A percentile compares a stretch with the other conserved stretches of the same genome.
phyloP scores from a whole-genome alignment of 2,797 vertebrate species.

The Aldrovandia affinis region DNA sequence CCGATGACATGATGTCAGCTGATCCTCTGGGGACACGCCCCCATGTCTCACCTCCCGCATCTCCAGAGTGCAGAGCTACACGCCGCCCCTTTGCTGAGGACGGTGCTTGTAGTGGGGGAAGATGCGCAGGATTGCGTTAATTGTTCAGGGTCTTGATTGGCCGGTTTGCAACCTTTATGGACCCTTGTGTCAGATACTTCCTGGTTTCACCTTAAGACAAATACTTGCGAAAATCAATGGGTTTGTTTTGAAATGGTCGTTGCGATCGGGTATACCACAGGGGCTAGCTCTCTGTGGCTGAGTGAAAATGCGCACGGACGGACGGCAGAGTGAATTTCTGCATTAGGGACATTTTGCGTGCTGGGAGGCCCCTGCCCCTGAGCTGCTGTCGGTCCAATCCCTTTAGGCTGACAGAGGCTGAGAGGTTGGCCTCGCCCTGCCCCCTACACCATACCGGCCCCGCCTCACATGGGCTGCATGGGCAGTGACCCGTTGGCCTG shows the following conservation, averaged over 20 bases:
- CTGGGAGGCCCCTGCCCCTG: not conserved
- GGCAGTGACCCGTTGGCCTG: not conserved
- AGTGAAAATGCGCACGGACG: no score
- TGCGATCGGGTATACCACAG: no score
- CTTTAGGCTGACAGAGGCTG: not conserved
- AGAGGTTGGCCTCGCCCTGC: not conserved
- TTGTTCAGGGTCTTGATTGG: no score
- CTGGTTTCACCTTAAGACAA: no score
- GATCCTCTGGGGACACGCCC: not conserved
- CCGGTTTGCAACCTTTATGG: no score
- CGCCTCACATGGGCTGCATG: not conserved
- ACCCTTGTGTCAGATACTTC: no score
- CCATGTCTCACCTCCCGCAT: not conserved
- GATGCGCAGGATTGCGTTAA: no score
- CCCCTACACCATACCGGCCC: not conserved
- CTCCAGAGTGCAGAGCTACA: not conserved
- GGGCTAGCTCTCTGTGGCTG: no score
- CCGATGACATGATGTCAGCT: not conserved
- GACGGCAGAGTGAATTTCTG: not conserved
- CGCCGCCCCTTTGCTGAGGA: no score
- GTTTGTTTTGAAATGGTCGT: no score
- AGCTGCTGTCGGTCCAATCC: conserved; percentile 20
- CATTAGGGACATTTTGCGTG: not conserved
- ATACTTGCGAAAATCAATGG: no score
- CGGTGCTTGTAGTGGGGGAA: no score